These are phyloP conservation scores for Hymenochirus boettgeri DNA, from an alignment of 2,113 vertebrate species.

Conservation along the genomic window DNA sequence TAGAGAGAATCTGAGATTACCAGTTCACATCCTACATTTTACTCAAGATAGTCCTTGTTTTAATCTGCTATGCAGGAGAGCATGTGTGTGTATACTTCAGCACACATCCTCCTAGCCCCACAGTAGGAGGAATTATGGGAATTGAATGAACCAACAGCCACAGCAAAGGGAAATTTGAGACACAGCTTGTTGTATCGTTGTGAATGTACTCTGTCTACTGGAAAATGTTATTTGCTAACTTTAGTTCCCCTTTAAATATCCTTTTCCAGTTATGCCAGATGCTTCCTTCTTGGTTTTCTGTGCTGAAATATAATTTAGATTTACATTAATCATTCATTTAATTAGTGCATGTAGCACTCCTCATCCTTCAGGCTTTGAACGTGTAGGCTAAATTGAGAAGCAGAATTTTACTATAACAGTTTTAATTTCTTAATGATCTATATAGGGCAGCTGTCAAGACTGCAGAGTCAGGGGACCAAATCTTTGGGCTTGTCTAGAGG, in stretches of 20 bases:
- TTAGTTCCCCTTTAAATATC: too few relatives aligned
- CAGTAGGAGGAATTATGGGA: too few relatives aligned
- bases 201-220: too few relatives aligned
- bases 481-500: constrained; percentile 96
- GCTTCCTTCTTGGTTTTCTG: neutral
- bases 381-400: neutral
- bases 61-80: too few relatives aligned
- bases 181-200: too few relatives aligned
- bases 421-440: neutral
- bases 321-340: constrained; percentile 15
- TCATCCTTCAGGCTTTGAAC: neutral
- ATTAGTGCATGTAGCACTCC: neutral
- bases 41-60: too few relatives aligned
- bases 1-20: too few relatives aligned
- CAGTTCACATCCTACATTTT: too few relatives aligned
- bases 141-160: too few relatives aligned
- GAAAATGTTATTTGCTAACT: too few relatives aligned
- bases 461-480: constrained; percentile 95
- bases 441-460: constrained; percentile 89
- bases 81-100: neutral
- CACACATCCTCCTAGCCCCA: neutral
- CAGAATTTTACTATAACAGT: neutral
- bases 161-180: too few relatives aligned
- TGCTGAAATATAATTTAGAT: neutral
- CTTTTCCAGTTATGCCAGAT: neutral